Base-by-base conservation (phyloP, 1,140 invertebrate genomes). In the Agrypnia vestita region DNA sequence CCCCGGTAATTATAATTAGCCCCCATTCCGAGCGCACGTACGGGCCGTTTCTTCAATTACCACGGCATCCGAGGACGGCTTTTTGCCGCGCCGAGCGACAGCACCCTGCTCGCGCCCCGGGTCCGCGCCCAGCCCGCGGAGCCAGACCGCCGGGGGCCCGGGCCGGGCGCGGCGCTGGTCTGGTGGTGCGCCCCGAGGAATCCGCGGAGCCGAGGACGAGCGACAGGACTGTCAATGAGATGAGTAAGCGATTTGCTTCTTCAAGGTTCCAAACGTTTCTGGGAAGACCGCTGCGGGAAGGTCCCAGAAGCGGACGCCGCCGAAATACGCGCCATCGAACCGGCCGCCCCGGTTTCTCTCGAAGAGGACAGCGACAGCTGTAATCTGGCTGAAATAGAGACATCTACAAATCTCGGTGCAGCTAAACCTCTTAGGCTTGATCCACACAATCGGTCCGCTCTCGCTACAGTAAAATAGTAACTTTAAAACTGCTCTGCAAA, bases 201-300 rank as follows among this genome's bases (percentile, higher is more conserved):
- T 51, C 25, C 25, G 6, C 25, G 1, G 1, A 1, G 49, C 9
- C 35, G 44, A 53, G 49, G 6, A 6, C 11, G 10, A 71, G 67
- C 49, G 67, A 71, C 67, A 49, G 19, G 67, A 71, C 44, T 71
- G 49, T 51, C 67, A 71, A 71, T 71, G 47, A 51, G 67, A 51
- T 47, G 44, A 71, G 49, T 19, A 51, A 71, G 21, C 4, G 49
- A n/a, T 19, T 51, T 49, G 1, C 46, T 49, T 67, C 62, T 67
- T 67, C 35, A 43, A 67, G 44, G 15, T 47, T 67, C 44, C 1
- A 35, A 35, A 35, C 6, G 6, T 67, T 43, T 67, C 44, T 47
- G 62, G 12, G 35, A 44, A 43, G 62, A 56, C 62, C 43, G 9
- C 12, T 47, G 11, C 1, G 6, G 1, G 10, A 64, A 64, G 55